Conservation (phyloP, 2,888 invertebrate genomes). For the Eupithecia subumbrata region DNA sequence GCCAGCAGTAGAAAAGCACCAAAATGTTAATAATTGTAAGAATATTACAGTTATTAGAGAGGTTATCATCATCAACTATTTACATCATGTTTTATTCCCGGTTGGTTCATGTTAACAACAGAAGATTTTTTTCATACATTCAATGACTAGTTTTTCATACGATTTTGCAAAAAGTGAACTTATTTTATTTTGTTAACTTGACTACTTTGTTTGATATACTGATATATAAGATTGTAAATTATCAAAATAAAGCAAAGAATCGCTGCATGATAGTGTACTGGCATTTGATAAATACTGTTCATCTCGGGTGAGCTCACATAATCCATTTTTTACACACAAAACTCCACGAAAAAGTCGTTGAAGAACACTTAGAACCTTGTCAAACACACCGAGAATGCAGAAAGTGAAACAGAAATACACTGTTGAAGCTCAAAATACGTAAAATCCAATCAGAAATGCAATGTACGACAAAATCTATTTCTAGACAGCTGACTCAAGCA, state of each 20-base stretch:
- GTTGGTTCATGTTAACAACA: slow-evolving; percentile 26
- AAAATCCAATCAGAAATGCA: too few relatives aligned
- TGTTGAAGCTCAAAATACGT: too few relatives aligned
- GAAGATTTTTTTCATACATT: slow-evolving; percentile 26
- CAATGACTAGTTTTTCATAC: slow-evolving; percentile 73
- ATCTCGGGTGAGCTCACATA: too few relatives aligned
- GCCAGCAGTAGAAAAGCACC: slow-evolving; percentile 75
- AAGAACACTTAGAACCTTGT: too few relatives aligned
- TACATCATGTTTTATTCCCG: slow-evolving; percentile 66
- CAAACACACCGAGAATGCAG: too few relatives aligned
- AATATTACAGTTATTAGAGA: slow-evolving; percentile 56
- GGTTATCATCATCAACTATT: slow-evolving; percentile 68
- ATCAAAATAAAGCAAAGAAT: slow-evolving; percentile 80
- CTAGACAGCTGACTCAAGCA: too few relatives aligned
- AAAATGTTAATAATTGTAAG: slow-evolving; percentile 69
- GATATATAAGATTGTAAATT: slow-evolving; percentile 81
- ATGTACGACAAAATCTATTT: too few relatives aligned
- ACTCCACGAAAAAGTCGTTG: too few relatives aligned
- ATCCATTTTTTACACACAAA: too few relatives aligned
- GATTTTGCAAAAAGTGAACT: slow-evolving; percentile 47
- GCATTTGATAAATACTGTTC: slow-evolving; percentile 76
- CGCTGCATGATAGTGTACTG: slow-evolving; percentile 81
- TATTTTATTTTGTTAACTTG: slow-evolving; percentile 60
- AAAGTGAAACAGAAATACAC: too few relatives aligned
- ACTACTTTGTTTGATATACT: slow-evolving; percentile 79